Percentiles rank a stretch among this genome's conserved stretches.
Conservation (phyloP, 2,113 vertebrate species). For the Nerophis lumbriciformis region DNA sequence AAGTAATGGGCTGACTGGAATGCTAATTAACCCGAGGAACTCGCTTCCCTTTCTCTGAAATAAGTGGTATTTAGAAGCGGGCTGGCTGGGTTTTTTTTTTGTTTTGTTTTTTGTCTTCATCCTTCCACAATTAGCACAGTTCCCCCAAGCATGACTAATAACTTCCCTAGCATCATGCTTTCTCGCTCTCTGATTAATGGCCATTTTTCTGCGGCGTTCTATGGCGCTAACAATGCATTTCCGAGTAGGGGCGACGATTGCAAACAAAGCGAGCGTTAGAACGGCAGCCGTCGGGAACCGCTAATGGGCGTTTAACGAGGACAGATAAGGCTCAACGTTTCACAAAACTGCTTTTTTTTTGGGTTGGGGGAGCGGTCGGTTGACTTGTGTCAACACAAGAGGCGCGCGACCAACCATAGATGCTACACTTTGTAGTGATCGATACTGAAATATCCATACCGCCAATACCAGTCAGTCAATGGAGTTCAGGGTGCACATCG, state of each 20-base stretch:
- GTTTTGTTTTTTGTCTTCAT: no score
- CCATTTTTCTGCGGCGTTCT: conserved; percentile 12
- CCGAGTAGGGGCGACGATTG: neutral
- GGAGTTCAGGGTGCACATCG: no score
- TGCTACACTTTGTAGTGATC: no score
- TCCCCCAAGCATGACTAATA: conserved; percentile 48
- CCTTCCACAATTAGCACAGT: conserved; percentile 51
- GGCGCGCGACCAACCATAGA: no score
- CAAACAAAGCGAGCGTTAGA: neutral
- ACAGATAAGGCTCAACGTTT: no score
- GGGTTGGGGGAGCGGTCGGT: no score
- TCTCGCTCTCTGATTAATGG: conserved; percentile 33
- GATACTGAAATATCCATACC: no score
- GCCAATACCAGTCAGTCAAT: no score
- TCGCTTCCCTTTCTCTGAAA: conserved; percentile 48
- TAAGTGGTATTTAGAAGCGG: conserved; percentile 66
- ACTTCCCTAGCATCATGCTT: conserved; percentile 41
- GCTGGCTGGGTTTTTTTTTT: conserved; percentile 21
- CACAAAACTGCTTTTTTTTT: no score
- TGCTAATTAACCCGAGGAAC: conserved; percentile 72
- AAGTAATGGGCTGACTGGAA: conserved; percentile 55
- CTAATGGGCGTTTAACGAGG: neutral
- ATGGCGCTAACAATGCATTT: conserved; percentile 37
- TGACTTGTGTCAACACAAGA: no score
- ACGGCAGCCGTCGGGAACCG: neutral